phyloP scores from a whole-genome alignment of 2,888 invertebrate genomes.

The Phorcus lineatus region DNA sequence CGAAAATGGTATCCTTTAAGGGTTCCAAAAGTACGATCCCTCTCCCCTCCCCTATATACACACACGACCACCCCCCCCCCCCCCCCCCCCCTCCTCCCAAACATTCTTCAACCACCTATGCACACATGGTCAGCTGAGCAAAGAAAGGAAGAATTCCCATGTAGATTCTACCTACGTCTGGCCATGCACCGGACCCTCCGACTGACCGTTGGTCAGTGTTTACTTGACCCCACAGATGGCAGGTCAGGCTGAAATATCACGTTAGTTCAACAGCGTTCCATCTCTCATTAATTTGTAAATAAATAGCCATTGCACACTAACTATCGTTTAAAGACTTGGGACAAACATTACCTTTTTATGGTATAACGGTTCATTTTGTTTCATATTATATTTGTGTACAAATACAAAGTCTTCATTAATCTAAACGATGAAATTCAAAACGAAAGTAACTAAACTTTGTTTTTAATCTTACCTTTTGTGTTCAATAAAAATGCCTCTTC shows the following conservation, averaged over 20 bases:
- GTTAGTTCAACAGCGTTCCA: background rate
- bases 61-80: background rate
- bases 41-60: background rate
- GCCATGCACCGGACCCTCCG: background rate
- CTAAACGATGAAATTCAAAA: no score
- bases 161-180: background rate
- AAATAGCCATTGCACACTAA: background rate
- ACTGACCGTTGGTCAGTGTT: background rate
- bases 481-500: no score
- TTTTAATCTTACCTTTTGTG: no score
- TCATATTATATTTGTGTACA: no score
- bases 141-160: background rate
- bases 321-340: no score
- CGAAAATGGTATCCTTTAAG: no score
- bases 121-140: background rate
- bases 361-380: no score
- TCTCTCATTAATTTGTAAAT: constrained; percentile 4
- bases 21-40: no score
- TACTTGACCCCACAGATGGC: background rate
- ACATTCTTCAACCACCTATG: background rate
- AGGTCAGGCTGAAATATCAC: background rate
- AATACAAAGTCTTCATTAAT: no score
- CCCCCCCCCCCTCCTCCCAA: background rate
- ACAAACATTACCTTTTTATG: no score
- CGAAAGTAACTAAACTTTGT: no score